Evolutionary conservation across 2,888 invertebrate species (phyloP), one percentile per base, ranked within the genome.

Genomic region (Fragum whitleyi): DNA sequence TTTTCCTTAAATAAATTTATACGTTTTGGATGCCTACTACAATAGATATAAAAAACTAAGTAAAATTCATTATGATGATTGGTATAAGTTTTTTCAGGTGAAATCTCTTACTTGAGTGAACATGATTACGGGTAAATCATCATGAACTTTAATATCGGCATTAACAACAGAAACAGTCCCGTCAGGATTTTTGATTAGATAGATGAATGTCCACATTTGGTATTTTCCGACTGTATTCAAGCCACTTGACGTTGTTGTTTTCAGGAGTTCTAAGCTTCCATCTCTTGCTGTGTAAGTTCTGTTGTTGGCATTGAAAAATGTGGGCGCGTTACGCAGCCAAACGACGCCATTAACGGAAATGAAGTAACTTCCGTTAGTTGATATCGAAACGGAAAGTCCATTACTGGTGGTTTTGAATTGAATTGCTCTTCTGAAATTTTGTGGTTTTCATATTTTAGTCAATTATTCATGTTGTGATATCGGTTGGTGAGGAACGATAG

Each of bases 251-350:
- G n/a, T 67, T 3, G 21, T 61, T 1, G 76, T 51, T n/a, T 69
- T 61, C 14, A 65, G 32, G 21, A 88, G 69, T 11, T 72, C 77
- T 62, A 89, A 73, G 2, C 81, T 74, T 5, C 79, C 77, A 59
- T 87, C 85, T 11, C 59, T 67, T 6, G 75, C 32, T 26, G 80
- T 84, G 76, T 74, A 86, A n/a, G 80, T 88, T 61, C 68, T 68
- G 65, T 85, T 83, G 78, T 87, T 74, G 47, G 77, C 53, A 36
- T 83, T 81, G 57, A 89, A 83, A 71, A 81, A 89, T 0, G 89
- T 83, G 0, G 86, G 87, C 11, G 87, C 87, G 59, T 77, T 87
- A 19, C 67, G 74, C 23, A 89, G 72, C 87, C 87, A 86, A 6
- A 23, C 39, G 61, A 28, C 29, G 7, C 19, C n/a, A 7, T 61